Evolutionary conservation across 2,888 invertebrate species (phyloP), one percentile per base, ranked within the genome.

Genomic region (Apamea crenata): DNA sequence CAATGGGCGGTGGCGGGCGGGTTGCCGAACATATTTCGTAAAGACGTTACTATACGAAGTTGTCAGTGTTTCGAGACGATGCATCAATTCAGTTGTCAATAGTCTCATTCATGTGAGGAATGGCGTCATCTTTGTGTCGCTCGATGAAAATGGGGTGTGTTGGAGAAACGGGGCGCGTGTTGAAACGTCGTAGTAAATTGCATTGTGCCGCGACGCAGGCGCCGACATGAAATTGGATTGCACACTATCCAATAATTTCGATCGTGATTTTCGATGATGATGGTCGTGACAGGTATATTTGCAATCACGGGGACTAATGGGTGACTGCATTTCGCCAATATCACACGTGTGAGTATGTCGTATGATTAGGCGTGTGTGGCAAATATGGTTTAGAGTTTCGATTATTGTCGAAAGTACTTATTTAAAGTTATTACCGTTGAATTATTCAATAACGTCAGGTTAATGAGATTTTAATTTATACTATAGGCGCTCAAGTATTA

Each of bases 241-340:
- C 95, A 93, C 90, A 93, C 93, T 93, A 92, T 94, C 94, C 94
- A 93, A 94, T 95, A 93, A 96, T 94, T 93, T 92, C 91, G 91
- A 94, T 94, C 94, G 94, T 95, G 95, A 95, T 96, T 94, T 93
- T 92, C 90, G 90, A 93, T 93, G 94, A 95, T 94, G 93, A 93
- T 89, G 90, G 92, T 95, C 94, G 95, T 95, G 95, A 94, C 93
- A 93, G 91, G 87, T 91, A 79, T 78, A 74, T 72, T 85, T 73
- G 76, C 72, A 87, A 82, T 77, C 69, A 85, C 69, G 36, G 67
- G 32, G 74, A 87, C 79, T 85, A 84, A 84, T 87, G 25, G 53
- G 72, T 74, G 63, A 70, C 67, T 53, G n/a, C 66, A 84, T 83
- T 79, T 78, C 69, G 63, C 77, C 73, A 83, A 86, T 77, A 83